phyloP scores from a whole-genome alignment of 2,797 vertebrate genomes.

The Catharus ustulatus region DNA sequence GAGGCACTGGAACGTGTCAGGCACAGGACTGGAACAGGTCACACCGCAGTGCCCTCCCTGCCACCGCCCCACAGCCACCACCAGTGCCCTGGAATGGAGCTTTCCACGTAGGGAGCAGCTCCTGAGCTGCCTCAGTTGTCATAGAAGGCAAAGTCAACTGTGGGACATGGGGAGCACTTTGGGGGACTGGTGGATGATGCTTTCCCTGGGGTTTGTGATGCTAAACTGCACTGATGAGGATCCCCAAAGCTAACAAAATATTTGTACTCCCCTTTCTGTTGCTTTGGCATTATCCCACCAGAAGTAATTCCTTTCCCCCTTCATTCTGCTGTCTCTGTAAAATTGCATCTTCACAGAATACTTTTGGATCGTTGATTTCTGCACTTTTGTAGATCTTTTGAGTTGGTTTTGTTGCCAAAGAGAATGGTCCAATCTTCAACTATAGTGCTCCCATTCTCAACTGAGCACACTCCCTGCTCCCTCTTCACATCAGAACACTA shows the following conservation, averaged over 20 bases:
- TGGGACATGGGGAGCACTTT: neutral
- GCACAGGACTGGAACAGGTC: neutral
- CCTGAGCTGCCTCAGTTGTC: neutral
- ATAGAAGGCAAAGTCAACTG: fast-evolving
- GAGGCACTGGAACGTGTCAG: neutral
- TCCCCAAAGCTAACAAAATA: neutral
- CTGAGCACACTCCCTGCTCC: neutral
- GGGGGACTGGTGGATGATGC: neutral
- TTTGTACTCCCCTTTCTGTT: neutral
- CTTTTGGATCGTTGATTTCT: slow-evolving; percentile 10
- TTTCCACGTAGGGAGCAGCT: fast-evolving
- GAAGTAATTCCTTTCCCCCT: neutral
- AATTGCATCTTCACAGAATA: neutral
- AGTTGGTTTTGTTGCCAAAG: neutral
- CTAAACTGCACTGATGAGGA: neutral
- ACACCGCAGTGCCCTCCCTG: neutral
- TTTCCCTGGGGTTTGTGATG: neutral
- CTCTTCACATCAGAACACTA: neutral
- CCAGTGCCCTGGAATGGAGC: fast-evolving
- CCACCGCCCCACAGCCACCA: fast-evolving
- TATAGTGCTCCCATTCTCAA: neutral
- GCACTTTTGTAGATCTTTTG: neutral
- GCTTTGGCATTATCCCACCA: neutral
- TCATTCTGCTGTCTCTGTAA: neutral
- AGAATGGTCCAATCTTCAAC: neutral